Base-by-base conservation (phyloP, 2,888 invertebrate genomes). In the Leistus spinibarbis region DNA sequence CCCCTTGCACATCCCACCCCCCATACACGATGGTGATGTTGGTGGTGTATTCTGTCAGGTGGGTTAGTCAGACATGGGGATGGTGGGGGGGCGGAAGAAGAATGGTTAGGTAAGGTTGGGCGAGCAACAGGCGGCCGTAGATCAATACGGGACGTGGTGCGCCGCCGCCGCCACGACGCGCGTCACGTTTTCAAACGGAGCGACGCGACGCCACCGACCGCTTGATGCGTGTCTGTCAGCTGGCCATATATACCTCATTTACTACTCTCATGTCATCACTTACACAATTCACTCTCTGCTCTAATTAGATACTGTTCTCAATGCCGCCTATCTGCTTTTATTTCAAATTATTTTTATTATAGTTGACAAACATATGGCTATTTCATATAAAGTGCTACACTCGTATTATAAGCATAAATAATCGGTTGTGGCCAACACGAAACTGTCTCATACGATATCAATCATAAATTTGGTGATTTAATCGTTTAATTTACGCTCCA, bases 111-210 rank as follows among this genome's bases (percentile, higher is more conserved):
- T 69, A 69, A 75, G 75, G 75, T 75, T 75, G 75, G 68, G 54
- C 56, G 75, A 63, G 75, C 75, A 75, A 75, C 75, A 75, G 75
- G 75, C 75, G 62, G 75, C 69, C 17, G 68, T 68, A 75, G 75
- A 75, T 75, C 75, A 75, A 75, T 75, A 75, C 75, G 68, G 22
- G 24, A 24, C 23, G 27, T n/a, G 10, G 13, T 16, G 64, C 64
- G 24, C 24, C 64, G 16, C 20, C 23, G 24, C 24, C 17, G 57
- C 22, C 62, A 62, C 13, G 62, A 10, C 16, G 20, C 10, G 19
- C n/a, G n/a, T 13, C 65, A 20, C 65, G 10, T 9, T 27, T 10
- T 27, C 54, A 16, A 16, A 17, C 5, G 17, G 17, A 54, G 54
- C 54, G 54, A 54, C 60, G 60, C 60, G 40, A 40, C 40, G 40